These are phyloP conservation scores for Doryteuthis pealeii DNA, from an alignment of 1,140 invertebrate species.

Conservation along the genomic window DNA sequence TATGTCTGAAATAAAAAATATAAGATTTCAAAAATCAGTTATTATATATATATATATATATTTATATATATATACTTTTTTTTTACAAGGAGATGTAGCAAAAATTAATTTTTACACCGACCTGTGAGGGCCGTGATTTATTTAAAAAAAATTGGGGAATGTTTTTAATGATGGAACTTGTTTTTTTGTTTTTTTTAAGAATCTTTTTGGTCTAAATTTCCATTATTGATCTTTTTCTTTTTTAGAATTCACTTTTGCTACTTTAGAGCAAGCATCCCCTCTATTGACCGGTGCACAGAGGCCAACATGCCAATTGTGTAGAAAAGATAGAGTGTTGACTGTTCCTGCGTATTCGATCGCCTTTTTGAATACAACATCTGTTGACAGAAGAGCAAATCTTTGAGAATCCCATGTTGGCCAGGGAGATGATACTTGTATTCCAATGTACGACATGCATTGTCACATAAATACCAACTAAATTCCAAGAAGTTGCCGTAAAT, in stretches of 20 bases:
- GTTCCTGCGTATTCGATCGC: conserved; percentile 67
- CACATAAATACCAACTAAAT: conserved; percentile 67
- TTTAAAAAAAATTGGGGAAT: too few relatives aligned
- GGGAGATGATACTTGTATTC: conserved; percentile 62
- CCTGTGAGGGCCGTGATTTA: too few relatives aligned
- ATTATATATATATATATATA: too few relatives aligned
- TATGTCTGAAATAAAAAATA: too few relatives aligned
- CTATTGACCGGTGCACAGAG: conserved; percentile 67
- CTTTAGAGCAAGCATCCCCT: conserved; percentile 78
- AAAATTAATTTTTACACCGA: too few relatives aligned
- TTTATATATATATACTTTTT: too few relatives aligned
- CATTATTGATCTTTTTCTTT: too few relatives aligned
- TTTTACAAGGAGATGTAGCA: too few relatives aligned
- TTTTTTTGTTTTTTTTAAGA: too few relatives aligned
- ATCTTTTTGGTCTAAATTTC: too few relatives aligned
- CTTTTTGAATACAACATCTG: conserved; percentile 70
- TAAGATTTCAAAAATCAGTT: too few relatives aligned
- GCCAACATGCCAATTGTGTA: conserved; percentile 69
- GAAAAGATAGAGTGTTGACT: conserved; percentile 65
- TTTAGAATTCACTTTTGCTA: conserved; percentile 78
- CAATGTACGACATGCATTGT: conserved; percentile 73
- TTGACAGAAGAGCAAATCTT: conserved; percentile 66
- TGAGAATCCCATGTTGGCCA: conserved; percentile 57
- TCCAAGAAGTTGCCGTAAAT: conserved; percentile 35
- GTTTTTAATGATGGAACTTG: too few relatives aligned